phyloP scores from a whole-genome alignment of 2,797 vertebrate genomes.

The Notoglanidium macrostoma region DNA sequence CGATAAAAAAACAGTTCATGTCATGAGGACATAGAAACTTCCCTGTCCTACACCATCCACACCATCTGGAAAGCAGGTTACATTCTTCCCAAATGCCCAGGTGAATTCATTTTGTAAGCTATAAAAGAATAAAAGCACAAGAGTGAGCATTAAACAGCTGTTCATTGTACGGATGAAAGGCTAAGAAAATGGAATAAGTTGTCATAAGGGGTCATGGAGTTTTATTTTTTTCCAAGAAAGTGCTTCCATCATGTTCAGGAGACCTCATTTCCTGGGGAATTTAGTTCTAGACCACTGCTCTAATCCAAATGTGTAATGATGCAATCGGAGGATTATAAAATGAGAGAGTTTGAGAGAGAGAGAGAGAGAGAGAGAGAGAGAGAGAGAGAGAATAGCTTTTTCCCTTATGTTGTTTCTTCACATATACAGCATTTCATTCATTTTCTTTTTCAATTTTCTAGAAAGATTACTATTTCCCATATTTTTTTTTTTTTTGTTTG shows the following conservation, averaged over 20 bases:
- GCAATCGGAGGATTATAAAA: not conserved
- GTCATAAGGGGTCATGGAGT: not conserved
- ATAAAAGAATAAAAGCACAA: not conserved
- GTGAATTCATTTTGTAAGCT: not conserved
- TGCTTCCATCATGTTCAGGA: not conserved
- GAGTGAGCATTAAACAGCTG: slow-evolving; percentile 16
- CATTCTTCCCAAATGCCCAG: not conserved
- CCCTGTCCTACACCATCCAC: not conserved
- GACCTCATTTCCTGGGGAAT: slow-evolving; percentile 18
- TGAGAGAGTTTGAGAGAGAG: not conserved
- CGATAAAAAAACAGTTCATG: not conserved
- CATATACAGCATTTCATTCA: not conserved
- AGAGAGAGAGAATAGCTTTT: not conserved
- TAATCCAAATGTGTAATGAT: slow-evolving; percentile 25
- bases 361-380: not conserved
- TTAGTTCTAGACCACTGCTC: slow-evolving; percentile 13
- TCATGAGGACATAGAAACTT: not conserved
- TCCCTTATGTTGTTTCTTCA: not conserved
- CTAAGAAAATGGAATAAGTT: slow-evolving; percentile 26
- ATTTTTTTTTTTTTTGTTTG: not conserved
- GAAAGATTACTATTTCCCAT: not conserved
- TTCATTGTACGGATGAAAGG: slow-evolving; percentile 23
- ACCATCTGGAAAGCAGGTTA: not conserved
- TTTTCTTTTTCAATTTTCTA: not conserved
- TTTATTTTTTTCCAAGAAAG: not conserved